Conservation (phyloP, 1,140 invertebrate genomes). For the Pteromalus puparum region DNA sequence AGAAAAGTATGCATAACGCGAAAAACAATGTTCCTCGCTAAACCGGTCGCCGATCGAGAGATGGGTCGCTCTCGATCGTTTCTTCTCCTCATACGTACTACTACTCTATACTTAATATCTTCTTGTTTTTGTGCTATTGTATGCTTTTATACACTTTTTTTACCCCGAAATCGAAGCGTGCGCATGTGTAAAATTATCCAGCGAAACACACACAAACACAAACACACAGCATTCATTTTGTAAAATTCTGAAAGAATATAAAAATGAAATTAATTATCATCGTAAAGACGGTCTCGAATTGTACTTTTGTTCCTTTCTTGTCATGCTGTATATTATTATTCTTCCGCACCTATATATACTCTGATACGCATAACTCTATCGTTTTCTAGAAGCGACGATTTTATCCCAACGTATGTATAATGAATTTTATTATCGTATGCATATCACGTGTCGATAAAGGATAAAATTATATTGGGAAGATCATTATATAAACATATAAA, state of each 20-base stretch:
- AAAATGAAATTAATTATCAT: conserved; percentile 41
- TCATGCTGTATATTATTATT: conserved; percentile 17
- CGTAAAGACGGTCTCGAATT: conserved; percentile 42
- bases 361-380: conserved; percentile 10
- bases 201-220: conserved; percentile 14
- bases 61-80: conserved; percentile 41
- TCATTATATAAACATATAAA: neutral
- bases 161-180: neutral
- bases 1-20: neutral
- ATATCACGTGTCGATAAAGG: conserved; percentile 14
- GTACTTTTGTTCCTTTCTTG: conserved; percentile 30
- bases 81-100: conserved; percentile 39
- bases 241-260: conserved; percentile 49
- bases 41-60: conserved; percentile 46
- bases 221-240: conserved; percentile 38
- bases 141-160: conserved; percentile 40
- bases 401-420: neutral
- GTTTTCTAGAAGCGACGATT: conserved; percentile 20
- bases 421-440: conserved; percentile 31
- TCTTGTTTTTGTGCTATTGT: neutral
- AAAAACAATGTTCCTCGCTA: conserved; percentile 52
- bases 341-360: conserved; percentile 16
- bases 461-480: conserved; percentile 32
- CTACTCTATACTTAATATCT: neutral
- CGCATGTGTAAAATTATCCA: neutral